phyloP scores from a whole-genome alignment of 2,797 vertebrate species.

The Syngnathus acus region DNA sequence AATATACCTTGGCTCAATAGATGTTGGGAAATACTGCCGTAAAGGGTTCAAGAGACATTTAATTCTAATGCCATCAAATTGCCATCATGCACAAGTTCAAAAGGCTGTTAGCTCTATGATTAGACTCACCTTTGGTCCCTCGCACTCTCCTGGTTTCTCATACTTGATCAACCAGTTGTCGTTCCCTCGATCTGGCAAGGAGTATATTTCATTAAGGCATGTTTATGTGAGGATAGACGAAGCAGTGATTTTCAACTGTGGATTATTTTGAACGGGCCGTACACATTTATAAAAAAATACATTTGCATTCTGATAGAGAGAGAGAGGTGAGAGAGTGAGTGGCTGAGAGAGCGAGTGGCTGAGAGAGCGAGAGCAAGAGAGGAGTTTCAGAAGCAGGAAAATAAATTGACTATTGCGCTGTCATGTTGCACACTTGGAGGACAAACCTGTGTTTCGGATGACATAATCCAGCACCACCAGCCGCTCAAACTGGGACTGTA shows the following conservation, averaged over 20 bases:
- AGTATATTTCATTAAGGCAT: background rate
- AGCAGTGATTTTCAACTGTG: too few relatives aligned
- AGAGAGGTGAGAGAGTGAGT: too few relatives aligned
- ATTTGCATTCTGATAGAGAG: background rate
- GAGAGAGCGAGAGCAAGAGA: background rate
- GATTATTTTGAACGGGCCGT: too few relatives aligned
- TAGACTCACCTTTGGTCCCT: conserved; percentile 69
- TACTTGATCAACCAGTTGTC: conserved; percentile 98
- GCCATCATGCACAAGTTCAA: background rate
- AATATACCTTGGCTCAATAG: too few relatives aligned
- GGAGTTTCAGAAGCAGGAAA: too few relatives aligned
- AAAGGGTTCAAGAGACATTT: background rate
- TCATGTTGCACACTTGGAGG: background rate
- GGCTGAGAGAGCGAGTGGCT: too few relatives aligned
- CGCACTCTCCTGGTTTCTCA: conserved; percentile 74
- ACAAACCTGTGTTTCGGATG: conserved; percentile 88
- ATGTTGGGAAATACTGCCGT: too few relatives aligned
- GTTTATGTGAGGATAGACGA: background rate
- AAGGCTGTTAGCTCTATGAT: background rate
- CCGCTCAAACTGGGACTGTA: conserved; percentile 95
- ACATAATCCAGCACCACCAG: conserved; percentile 92
- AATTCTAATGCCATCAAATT: background rate
- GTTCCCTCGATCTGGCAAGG: conserved; percentile 85
- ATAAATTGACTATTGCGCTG: background rate
- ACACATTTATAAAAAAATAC: too few relatives aligned